Evolutionary conservation across 2,888 invertebrate genomes (phyloP), one percentile per base, ranked within the genome.

Genomic region (Aphodius sticticus): DNA sequence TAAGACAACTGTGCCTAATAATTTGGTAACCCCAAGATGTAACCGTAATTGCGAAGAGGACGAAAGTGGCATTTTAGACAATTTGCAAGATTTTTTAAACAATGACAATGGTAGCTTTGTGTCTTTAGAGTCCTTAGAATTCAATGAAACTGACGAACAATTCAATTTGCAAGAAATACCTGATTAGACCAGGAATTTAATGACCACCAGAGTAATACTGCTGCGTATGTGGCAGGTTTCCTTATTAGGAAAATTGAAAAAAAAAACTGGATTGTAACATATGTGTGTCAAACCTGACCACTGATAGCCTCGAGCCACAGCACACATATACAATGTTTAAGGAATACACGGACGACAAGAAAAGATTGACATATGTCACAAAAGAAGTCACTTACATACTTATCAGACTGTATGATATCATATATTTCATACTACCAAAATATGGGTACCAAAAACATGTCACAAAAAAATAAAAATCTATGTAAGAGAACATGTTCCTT

Each of bases 51-150:
- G 26, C 9, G 53, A 53, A 5, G 53, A 53, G 53, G 53, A 53
- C 53, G 53, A 53, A 53, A 5, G 53, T 53, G 53, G 53, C 4
- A 53, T 53, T 53, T 53, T 53, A 53, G 53, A 53, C 4, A 53
- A 53, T 53, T 53, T 53, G 53, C 53, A 53, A 53, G 53, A 53
- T 53, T 53, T 53, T 53, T 53, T 53, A 53, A 53, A 53, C 53
- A 53, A 53, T 53, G 53, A 3, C 53, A 53, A 53, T 53, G 53
- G 53, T 53, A 53, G 53, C 53, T 53, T 53, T 53, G 53, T 53
- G 53, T 53, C 53, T 53, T 53, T 53, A 53, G 53, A 53, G 53
- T 53, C 53, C 53, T 53, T 53, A 53, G 53, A 53, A 53, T 53
- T 53, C 53, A 53, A 53, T 53, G 53, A 53, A 53, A 53, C 4